Base-by-base conservation (phyloP, 2,888 invertebrate genomes). In the Volucella inanis region DNA sequence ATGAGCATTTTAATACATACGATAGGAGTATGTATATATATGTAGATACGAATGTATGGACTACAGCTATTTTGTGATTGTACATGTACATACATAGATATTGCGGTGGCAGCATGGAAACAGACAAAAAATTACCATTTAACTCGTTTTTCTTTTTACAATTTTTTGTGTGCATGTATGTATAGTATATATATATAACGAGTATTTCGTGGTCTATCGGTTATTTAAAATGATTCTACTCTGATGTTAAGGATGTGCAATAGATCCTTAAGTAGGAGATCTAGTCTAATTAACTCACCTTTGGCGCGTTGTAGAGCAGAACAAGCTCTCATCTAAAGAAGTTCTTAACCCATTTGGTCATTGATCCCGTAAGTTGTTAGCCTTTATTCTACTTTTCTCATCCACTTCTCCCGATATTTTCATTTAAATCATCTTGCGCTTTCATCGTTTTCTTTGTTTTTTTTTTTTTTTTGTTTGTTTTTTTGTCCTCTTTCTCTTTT, bases 271-370 rank as follows among this genome's bases (percentile, higher is more conserved):
- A 71, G 57, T 54, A 15, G 38, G 68, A 22, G 31, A 54, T 59
- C 52, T 52, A 41, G 15, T 59, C 64, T 71, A 71, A 78, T 78
- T 78, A 71, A 57, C 49, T 43, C 64, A 64, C 70, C 55, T 78
- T 78, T 70, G 62, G 54, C 64, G 43, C 72, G 52, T 18, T 79
- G 52, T 54, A 41, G 41, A 22, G 59, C n/a, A 38, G 8, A 47
- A 47, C n/a, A 55, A 75, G 31, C 57, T 45, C 57, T n/a, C 43
- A 22, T 50, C 61, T 54, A 64, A 39, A 49, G 62, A 38, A 64
- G 68, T 65, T 79, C 61, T 79, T 72, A 79, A 79, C 79, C 79
- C 62, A 72, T 79, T 72, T 79, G 79, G 79, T 79, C 79, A 79
- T 79, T 79, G 79, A 79, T 79, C 79, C 72, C 72, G 72, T 79